A percentile compares a stretch with the other conserved stretches of the same genome.
phyloP scores from a whole-genome alignment of 1,140 invertebrate genomes.

The Pomacea maculata region DNA sequence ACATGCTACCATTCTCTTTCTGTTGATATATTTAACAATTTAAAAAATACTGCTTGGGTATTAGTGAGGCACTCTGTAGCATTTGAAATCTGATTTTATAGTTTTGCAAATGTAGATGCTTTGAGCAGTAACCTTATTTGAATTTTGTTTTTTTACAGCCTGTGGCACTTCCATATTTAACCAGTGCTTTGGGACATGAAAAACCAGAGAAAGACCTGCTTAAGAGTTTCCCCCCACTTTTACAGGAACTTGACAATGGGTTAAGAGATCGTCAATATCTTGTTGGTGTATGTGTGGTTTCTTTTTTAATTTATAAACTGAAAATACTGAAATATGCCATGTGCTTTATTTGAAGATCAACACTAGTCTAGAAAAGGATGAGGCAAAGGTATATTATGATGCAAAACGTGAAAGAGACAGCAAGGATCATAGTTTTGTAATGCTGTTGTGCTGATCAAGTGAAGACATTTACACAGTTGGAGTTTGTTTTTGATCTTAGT shows the following conservation, averaged over 20 bases:
- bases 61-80: too few species aligned
- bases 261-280: conserved; percentile 38
- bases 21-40: background rate
- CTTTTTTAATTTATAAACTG: background rate
- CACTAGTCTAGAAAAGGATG: background rate
- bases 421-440: too few species aligned
- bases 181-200: conserved; percentile 33
- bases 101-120: too few species aligned
- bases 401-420: too few species aligned
- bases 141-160: conserved; percentile 35
- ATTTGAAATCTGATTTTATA: too few species aligned
- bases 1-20: background rate
- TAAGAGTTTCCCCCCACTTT: conserved; percentile 19
- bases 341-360: background rate
- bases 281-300: conserved; percentile 34
- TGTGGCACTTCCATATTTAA: conserved; percentile 36
- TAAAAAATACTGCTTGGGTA: background rate
- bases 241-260: conserved; percentile 38
- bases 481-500: background rate
- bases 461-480: too few species aligned
- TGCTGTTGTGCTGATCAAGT: too few species aligned
- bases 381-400: too few species aligned
- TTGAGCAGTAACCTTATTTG: background rate
- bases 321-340: background rate
- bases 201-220: conserved; percentile 36